A percentile compares a stretch with the other conserved stretches of the same genome.
Conservation (phyloP, 2,888 invertebrate genomes). For the Metalampra italica region DNA sequence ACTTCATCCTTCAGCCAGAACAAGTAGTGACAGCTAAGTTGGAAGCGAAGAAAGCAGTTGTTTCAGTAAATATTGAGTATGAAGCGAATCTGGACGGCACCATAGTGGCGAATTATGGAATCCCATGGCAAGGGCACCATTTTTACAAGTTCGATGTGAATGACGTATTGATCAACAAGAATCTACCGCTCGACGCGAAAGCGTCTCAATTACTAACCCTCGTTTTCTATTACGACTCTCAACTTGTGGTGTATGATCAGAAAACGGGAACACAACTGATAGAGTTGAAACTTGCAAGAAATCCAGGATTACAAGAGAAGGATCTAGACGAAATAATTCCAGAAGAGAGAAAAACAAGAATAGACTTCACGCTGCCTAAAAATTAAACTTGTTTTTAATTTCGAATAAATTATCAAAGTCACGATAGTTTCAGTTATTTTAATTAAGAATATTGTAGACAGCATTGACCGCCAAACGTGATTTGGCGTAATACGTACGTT, state of each 20-base stretch:
- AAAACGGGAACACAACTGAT: not conserved
- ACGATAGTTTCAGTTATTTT: too few species aligned
- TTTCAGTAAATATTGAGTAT: constrained; percentile 14
- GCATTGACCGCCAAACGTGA: too few species aligned
- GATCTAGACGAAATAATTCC: too few species aligned
- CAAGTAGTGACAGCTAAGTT: constrained; percentile 10
- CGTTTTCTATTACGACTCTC: not conserved
- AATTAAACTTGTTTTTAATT: too few species aligned
- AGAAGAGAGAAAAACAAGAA: too few species aligned
- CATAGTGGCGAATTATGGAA: constrained; percentile 16
- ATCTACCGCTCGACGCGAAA: not conserved
- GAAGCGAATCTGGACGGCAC: constrained; percentile 14
- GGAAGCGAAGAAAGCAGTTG: constrained; percentile 7
- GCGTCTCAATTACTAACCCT: not conserved
- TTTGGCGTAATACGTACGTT: too few species aligned
- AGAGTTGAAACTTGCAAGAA: not conserved
- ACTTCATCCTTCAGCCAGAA: constrained; percentile 6
- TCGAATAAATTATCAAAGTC: too few species aligned
- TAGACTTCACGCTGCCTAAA: too few species aligned
- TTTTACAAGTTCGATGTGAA: constrained; percentile 19
- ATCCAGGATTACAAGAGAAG: not conserved
- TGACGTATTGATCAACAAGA: constrained; percentile 5
- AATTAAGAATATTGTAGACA: too few species aligned
- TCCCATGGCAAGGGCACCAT: constrained; percentile 13
- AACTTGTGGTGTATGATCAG: not conserved